Conservation (phyloP, 2,888 invertebrate species). For the Melanotus villosus region DNA sequence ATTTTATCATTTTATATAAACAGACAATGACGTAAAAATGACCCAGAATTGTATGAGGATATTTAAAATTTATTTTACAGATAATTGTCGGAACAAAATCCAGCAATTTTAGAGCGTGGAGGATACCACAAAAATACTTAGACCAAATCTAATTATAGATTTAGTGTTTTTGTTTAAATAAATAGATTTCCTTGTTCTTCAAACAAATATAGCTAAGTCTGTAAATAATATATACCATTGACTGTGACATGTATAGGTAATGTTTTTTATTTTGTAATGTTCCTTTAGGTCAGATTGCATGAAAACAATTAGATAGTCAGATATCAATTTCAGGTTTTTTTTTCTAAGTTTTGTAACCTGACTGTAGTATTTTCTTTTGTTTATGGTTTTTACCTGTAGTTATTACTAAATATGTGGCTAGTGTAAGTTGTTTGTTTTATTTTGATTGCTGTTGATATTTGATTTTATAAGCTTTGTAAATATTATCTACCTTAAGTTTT, state of each 20-base stretch:
- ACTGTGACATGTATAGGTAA: constrained; percentile 1
- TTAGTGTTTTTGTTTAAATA: constrained; percentile 1
- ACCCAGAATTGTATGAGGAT: no score
- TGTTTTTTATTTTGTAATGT: not conserved
- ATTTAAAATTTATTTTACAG: no score
- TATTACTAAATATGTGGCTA: not conserved
- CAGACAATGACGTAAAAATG: no score
- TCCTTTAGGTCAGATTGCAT: not conserved
- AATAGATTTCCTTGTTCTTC: not conserved
- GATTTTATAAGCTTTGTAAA: not conserved
- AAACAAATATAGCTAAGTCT: not conserved
- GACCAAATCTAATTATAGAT: constrained; percentile 28
- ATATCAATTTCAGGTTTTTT: not conserved
- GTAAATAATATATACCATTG: not conserved
- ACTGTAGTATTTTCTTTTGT: not conserved
- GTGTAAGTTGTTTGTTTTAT: not conserved
- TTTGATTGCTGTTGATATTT: not conserved
- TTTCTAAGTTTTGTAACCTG: not conserved
- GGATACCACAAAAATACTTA: constrained; percentile 50
- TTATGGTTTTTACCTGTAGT: not conserved
- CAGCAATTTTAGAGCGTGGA: constrained; percentile 54
- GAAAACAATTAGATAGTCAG: not conserved
- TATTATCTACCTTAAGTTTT: not conserved
- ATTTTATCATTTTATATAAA: not conserved
- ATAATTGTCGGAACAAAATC: constrained; percentile 57